Evolutionary conservation across 2,113 vertebrate genomes (phyloP), one percentile per base, ranked within the genome.

Genomic region (Anser cygnoides): DNA sequence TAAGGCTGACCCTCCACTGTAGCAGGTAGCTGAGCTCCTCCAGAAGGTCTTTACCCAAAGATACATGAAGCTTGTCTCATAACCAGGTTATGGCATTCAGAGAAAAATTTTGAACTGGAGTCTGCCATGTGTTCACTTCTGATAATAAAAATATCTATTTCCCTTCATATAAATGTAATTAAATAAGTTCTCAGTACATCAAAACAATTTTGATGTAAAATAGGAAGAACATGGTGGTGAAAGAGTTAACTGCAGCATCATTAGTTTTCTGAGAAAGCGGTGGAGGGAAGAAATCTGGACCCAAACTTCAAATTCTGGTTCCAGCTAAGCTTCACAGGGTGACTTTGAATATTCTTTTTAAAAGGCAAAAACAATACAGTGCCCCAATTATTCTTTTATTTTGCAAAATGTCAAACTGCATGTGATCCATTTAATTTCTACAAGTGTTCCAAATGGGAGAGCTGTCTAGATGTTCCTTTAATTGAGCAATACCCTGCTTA

Each of bases 371-470:
- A 81, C 96, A 98, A 97, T 97, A 96, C 94, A 44, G 98, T 97
- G 96, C 96, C 96, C 95, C 97, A 97, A 96, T 98, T 98, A 98
- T 97, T 95, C 96, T 96, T 97, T 97, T 97, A 97, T 98, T 98
- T 97, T 97, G 90, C 91, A 97, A 98, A 98, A 98, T 98, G 98
- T 98, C 98, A 98, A 98, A 94, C 97, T 96, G 97, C 97, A 96
- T 96, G 97, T 94, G 97, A 98, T 98, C 97, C 97, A 97, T 98
- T 98, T 98, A 98, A 98, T 98, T 98, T 97, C 98, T 97, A 96
- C 97, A 96, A 97, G 97, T 97, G 97, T 97, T 98, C 97, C 94
- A 97, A 98, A 96, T 3, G 72, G 65, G 96, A 97, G 97, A 96
- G 95, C 96, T 97, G 96, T 97, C 89, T 96, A 91, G 91, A 97